A percentile compares a stretch with the other conserved stretches of the same genome.
phyloP scores from a whole-genome alignment of 2,888 invertebrate genomes.

The Philopedon plagiatum region DNA sequence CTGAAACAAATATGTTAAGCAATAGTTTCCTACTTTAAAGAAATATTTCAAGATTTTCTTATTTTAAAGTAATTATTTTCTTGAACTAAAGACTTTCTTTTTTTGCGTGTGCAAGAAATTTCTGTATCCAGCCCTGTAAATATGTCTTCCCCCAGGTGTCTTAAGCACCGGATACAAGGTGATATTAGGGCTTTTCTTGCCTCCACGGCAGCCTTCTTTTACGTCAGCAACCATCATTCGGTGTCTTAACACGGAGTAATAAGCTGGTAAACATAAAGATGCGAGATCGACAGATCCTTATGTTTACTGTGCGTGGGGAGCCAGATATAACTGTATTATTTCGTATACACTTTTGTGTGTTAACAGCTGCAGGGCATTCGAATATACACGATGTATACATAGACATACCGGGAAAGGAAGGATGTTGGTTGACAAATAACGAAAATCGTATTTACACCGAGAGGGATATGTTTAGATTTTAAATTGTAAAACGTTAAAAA shows the following conservation, averaged over 20 bases:
- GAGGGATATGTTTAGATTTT: slow-evolving; percentile 2
- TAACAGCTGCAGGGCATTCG: slow-evolving; percentile 45
- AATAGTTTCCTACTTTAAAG: too few species aligned
- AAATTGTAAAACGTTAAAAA: too few species aligned
- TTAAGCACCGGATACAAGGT: slow-evolving; percentile 12
- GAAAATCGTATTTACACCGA: neutral
- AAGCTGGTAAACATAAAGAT: slow-evolving; percentile 60
- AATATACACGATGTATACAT: slow-evolving; percentile 33
- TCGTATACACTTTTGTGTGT: slow-evolving; percentile 48
- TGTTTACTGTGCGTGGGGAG: slow-evolving; percentile 44
- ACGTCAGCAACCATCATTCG: slow-evolving; percentile 49
- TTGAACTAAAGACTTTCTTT: too few species aligned
- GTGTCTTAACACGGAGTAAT: slow-evolving; percentile 57
- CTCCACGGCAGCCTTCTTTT: slow-evolving; percentile 40
- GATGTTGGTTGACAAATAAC: slow-evolving; percentile 13
- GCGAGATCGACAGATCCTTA: slow-evolving; percentile 56
- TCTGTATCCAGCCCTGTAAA: slow-evolving; percentile 34
- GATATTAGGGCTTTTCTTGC: slow-evolving; percentile 36
- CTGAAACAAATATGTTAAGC: too few species aligned
- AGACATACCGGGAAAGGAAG: slow-evolving; percentile 8
- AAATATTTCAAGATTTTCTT: too few species aligned
- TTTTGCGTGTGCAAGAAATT: slow-evolving; percentile 20
- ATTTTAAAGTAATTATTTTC: too few species aligned
- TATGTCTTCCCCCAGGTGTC: slow-evolving; percentile 23
- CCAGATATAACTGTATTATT: slow-evolving; percentile 50